Evolutionary conservation across 2,888 invertebrate genomes (phyloP).

Genomic region (Lycaena phlaeas): DNA sequence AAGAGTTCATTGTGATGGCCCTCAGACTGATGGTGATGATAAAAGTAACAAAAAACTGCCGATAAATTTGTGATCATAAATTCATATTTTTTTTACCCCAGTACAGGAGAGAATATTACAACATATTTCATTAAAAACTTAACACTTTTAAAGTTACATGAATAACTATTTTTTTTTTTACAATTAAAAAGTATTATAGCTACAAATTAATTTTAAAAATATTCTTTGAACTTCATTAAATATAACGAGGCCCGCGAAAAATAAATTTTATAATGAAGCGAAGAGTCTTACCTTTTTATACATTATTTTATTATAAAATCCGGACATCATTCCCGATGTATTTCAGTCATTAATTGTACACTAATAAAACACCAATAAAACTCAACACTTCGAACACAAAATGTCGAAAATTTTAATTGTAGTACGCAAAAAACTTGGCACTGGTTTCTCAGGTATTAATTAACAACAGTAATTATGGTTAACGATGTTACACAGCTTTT

Average conservation of each 20-base stretch:
- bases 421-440: conserved; percentile 16
- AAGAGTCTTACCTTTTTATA: conserved; percentile 42
- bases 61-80: too few relatives aligned
- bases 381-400: conserved; percentile 27
- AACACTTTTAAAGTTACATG: too few relatives aligned
- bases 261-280: background rate
- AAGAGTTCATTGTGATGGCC: too few relatives aligned
- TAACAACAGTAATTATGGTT: conserved; percentile 33
- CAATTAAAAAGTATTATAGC: too few relatives aligned
- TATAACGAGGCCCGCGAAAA: background rate
- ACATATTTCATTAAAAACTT: too few relatives aligned
- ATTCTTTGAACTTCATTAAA: background rate
- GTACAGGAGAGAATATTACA: too few relatives aligned
- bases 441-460: conserved; percentile 22
- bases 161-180: too few relatives aligned
- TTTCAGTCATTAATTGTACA: conserved; percentile 41
- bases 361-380: conserved; percentile 40
- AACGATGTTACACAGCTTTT: conserved; percentile 45
- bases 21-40: too few relatives aligned
- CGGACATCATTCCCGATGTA: conserved; percentile 47
- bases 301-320: conserved; percentile 40
- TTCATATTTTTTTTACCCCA: too few relatives aligned
- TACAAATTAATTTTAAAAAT: too few relatives aligned
- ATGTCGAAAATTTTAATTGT: conserved; percentile 12
- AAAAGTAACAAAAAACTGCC: too few relatives aligned